Percentiles rank a stretch among this genome's conserved stretches.
phyloP scores from a whole-genome alignment of 2,113 vertebrate species.

The Cololabis saira region DNA sequence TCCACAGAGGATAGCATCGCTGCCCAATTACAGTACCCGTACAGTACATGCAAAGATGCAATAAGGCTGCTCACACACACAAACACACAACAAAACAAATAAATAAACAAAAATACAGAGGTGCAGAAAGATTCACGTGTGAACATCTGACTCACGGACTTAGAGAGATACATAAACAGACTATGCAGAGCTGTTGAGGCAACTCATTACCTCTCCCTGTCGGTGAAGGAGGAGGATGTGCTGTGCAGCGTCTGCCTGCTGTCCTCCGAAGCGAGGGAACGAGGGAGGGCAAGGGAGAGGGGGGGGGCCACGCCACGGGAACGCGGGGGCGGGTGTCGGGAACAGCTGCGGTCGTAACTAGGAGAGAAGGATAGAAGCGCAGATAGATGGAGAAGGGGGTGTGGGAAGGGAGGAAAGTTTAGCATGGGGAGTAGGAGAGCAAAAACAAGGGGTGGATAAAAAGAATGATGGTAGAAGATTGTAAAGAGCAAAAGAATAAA shows the following conservation, averaged over 20 bases:
- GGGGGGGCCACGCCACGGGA: slow-evolving; percentile 79
- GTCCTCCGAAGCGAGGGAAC: slow-evolving; percentile 81
- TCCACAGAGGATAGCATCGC: slow-evolving; percentile 58
- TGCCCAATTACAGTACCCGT: slow-evolving; percentile 60
- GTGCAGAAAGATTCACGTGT: slow-evolving; percentile 19
- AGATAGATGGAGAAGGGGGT: slow-evolving; percentile 27
- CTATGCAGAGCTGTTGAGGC: slow-evolving; percentile 38
- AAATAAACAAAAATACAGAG: slow-evolving; percentile 38
- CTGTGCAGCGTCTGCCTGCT: slow-evolving; percentile 84
- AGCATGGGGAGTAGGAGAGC: background rate
- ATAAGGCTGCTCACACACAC: slow-evolving; percentile 20
- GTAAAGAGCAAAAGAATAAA: background rate
- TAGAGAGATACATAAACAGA: slow-evolving; percentile 18
- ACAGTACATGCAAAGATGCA: slow-evolving; percentile 26
- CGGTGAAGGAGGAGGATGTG: slow-evolving; percentile 82
- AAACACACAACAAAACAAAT: slow-evolving; percentile 16
- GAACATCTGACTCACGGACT: slow-evolving; percentile 44
- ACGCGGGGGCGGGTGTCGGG: slow-evolving; percentile 80
- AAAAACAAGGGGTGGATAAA: background rate
- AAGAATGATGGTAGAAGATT: background rate
- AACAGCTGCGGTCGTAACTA: slow-evolving; percentile 85
- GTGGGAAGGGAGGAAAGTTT: slow-evolving; percentile 4
- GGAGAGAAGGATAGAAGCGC: slow-evolving; percentile 48
- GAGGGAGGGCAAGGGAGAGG: slow-evolving; percentile 80
- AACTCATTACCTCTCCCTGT: slow-evolving; percentile 84